phyloP scores from a whole-genome alignment of 2,113 vertebrate species.

The Vanacampus margaritifer region DNA sequence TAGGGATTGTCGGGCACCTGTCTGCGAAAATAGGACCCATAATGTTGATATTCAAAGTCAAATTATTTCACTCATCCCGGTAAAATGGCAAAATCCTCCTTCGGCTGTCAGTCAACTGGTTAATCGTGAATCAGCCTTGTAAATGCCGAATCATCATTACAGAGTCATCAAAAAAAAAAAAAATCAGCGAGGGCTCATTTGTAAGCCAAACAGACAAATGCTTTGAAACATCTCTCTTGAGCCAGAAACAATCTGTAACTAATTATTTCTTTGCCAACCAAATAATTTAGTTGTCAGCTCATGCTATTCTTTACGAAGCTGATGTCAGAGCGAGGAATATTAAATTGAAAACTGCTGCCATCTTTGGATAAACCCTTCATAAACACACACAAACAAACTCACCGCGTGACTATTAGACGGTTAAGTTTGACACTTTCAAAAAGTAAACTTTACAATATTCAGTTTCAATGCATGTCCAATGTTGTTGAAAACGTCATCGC shows the following conservation, averaged over 20 bases:
- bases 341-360: background rate
- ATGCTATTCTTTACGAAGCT: background rate
- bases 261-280: background rate
- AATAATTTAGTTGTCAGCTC: background rate
- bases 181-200: background rate
- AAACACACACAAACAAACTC: too few species aligned
- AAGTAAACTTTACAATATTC: too few species aligned
- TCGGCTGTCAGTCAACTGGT: background rate
- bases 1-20: too few species aligned
- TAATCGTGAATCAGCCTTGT: background rate
- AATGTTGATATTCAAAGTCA: too few species aligned
- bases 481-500: background rate
- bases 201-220: background rate
- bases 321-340: background rate
- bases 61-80: too few species aligned
- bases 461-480: background rate
- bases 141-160: background rate
- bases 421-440: too few species aligned
- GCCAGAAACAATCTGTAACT: constrained; percentile 1
- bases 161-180: background rate
- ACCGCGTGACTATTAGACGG: too few species aligned
- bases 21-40: too few species aligned
- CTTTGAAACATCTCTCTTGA: constrained; percentile 1
- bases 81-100: too few species aligned
- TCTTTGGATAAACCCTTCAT: too few species aligned